Base-by-base conservation (phyloP, 2,797 vertebrate species). In the Fistularia commersonii region DNA sequence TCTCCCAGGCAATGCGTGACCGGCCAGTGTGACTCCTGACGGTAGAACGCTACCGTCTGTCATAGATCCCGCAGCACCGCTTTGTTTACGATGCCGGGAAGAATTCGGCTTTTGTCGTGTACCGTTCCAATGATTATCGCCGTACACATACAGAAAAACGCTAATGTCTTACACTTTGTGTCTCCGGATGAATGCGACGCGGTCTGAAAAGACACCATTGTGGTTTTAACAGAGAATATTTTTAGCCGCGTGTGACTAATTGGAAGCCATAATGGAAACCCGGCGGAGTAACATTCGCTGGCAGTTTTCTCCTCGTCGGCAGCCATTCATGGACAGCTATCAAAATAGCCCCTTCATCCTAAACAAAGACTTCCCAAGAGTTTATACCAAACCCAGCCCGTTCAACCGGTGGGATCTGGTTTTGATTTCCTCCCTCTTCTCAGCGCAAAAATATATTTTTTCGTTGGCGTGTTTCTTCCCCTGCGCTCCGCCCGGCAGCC, bases 161-260 rank as follows among this genome's bases (percentile, higher is more conserved):
- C n/a, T n/a, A n/a, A n/a, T n/a, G n/a, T n/a, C n/a, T n/a, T n/a
- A n/a, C n/a, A n/a, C n/a, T n/a, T n/a, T n/a, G n/a, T n/a, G n/a
- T n/a, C n/a, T n/a, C n/a, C n/a, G n/a, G n/a, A n/a, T n/a, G n/a
- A n/a, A n/a, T n/a, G n/a, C n/a, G n/a, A n/a, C n/a, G n/a, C n/a
- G n/a, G n/a, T n/a, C n/a, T n/a, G n/a, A n/a, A n/a, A n/a, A n/a
- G n/a, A n/a, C n/a, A n/a, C n/a, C n/a, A n/a, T 7, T 59, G 35
- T 68, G 41, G 38, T 41, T 35, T 32, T 8, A 50, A 45, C 11
- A 34, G 46, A 33, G 44, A 48, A 8, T 57, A 56, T 59, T 73
- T 69, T 66, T 46, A 68, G 33, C 7, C 38, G n/a, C 45, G 32
- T 40, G 1, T 67, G 57, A 69, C 48, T 45, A 75, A 69, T 54